Conservation (phyloP, 2,113 vertebrate genomes). For the Xenopus laevis region DNA sequence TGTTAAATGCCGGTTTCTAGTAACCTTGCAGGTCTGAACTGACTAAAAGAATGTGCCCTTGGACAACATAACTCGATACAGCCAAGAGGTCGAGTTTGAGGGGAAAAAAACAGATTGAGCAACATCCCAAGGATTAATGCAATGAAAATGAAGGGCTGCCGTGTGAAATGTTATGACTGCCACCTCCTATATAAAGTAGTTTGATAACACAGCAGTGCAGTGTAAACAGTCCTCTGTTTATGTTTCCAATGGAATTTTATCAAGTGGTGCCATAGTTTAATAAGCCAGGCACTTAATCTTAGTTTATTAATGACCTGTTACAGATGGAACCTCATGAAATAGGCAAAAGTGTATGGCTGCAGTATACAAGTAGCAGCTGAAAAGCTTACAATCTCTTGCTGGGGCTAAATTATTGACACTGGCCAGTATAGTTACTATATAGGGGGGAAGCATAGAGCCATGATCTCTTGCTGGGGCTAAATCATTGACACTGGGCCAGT, state of each 20-base stretch:
- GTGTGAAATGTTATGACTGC: slow-evolving; percentile 35
- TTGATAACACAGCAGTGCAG: background rate
- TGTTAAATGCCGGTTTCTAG: background rate
- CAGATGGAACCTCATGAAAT: too few relatives aligned
- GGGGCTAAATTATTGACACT: too few relatives aligned
- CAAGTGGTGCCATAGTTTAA: background rate
- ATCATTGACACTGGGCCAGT: too few relatives aligned
- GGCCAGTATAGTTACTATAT: too few relatives aligned
- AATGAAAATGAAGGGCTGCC: background rate
- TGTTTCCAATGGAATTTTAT: slow-evolving; percentile 13
- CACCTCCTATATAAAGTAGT: background rate
- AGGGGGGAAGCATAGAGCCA: too few relatives aligned
- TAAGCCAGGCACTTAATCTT: background rate
- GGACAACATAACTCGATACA: slow-evolving; percentile 21
- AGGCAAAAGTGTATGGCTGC: too few relatives aligned
- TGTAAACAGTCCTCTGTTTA: slow-evolving; percentile 15
- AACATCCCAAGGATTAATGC: slow-evolving; percentile 30
- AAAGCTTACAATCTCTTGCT: too few relatives aligned
- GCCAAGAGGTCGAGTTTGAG: slow-evolving; percentile 23
- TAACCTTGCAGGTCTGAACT: slow-evolving; percentile 36
- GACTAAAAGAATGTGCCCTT: slow-evolving; percentile 29
- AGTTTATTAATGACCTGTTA: too few relatives aligned
- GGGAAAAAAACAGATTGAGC: slow-evolving; percentile 3
- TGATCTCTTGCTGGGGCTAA: too few relatives aligned
- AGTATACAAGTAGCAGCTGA: too few relatives aligned